Evolutionary conservation across 2,888 invertebrate genomes (phyloP), one percentile per base, ranked within the genome.

Genomic region (Ectemnius cavifrons): DNA sequence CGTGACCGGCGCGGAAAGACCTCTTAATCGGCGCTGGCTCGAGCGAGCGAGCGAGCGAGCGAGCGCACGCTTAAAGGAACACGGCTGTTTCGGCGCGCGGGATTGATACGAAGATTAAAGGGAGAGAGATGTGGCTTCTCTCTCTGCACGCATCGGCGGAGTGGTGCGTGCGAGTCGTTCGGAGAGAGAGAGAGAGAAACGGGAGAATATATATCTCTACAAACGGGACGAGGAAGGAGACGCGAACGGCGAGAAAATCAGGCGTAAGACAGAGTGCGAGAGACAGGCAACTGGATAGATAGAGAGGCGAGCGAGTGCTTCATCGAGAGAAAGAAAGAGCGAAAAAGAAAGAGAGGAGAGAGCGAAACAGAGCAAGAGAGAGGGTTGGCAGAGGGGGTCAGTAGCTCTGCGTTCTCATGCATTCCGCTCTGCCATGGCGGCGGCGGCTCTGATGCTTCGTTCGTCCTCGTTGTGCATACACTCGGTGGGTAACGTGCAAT

Each of bases 351-450:
- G 63, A 57, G 73, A 23, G 62, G 47, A 47, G 47, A 47, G 47
- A 47, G 14, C 47, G 47, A 47, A 14, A 47, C 28, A 37, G 28
- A 18, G 63, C 18, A 47, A 20, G 67, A 64, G 68, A 52, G 75
- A 52, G 52, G 13, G 68, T 70, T 68, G 78, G 70, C 74, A 82
- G 84, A 83, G 86, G 88, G 37, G 88, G 88, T 88, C 89, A 87
- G 89, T 89, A 89, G 89, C 88, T 88, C 86, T 82, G 86, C 86
- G 89, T 89, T 90, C 89, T 89, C 89, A 90, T 89, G 89, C 89
- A 90, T 90, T 89, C 89, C 88, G 88, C 86, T 87, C 87, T 85
- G 89, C 89, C 88, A 90, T 88, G 90, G 88, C 89, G 86, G 87
- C 83, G 28, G 37, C 85, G 84, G 81, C 86, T 87, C 81, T 81